Conservation (phyloP, 2,113 vertebrate genomes). For the Haemorhous mexicanus region DNA sequence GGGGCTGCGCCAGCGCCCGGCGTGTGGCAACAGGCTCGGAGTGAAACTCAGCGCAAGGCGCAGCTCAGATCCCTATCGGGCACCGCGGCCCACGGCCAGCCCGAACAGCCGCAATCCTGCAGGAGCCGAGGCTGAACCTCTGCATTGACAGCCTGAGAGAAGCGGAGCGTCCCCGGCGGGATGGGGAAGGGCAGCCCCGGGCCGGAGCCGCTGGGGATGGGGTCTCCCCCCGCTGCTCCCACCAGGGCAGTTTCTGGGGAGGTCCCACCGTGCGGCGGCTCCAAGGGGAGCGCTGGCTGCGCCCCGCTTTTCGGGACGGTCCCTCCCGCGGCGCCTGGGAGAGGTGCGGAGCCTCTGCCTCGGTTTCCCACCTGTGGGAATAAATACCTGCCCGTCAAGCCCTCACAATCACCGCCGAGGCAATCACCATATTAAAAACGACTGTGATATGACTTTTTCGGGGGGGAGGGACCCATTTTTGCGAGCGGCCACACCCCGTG, state of each 20-base stretch:
- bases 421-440: background rate
- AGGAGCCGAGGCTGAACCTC: fast-evolving
- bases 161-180: fast-evolving
- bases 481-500: background rate
- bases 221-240: background rate
- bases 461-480: background rate
- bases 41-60: conserved; percentile 60
- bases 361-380: conserved; percentile 29
- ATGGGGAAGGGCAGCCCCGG: background rate
- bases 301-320: background rate
- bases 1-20: background rate
- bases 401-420: background rate
- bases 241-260: fast-evolving
- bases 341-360: background rate
- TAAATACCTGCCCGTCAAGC: conserved; percentile 4
- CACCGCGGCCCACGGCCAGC: background rate
- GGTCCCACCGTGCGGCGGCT: background rate
- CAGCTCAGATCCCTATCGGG: conserved; percentile 45
- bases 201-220: fast-evolving
- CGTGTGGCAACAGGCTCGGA: conserved; percentile 67
- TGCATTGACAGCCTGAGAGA: fast-evolving
- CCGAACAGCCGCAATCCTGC: fast-evolving
- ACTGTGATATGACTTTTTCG: background rate
- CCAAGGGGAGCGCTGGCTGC: fast-evolving
- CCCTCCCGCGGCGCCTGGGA: background rate